Conservation (phyloP, 2,888 invertebrate genomes). For the Theretra japonica region DNA sequence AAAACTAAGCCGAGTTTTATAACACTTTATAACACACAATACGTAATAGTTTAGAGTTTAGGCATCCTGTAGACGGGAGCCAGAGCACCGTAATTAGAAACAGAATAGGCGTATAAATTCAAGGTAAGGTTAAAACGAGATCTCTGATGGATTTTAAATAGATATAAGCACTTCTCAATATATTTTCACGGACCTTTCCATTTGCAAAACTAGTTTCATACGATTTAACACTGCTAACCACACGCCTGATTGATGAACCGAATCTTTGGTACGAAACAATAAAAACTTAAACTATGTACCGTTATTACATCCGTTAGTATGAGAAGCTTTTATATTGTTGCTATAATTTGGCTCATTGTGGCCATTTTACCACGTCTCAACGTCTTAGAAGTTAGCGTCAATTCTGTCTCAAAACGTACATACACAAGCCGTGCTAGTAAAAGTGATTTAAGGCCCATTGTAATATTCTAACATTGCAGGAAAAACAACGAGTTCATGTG, state of each 20-base stretch:
- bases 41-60: constrained; percentile 20
- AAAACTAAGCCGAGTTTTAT: constrained; percentile 12
- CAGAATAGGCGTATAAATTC: constrained; percentile 24
- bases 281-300: constrained; percentile 28
- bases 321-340: constrained; percentile 16
- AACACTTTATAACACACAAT: constrained; percentile 18
- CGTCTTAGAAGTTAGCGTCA: neutral
- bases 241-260: constrained; percentile 33
- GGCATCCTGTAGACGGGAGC: constrained; percentile 23
- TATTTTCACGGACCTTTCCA: constrained; percentile 45
- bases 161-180: constrained; percentile 36
- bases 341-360: neutral
- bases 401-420: neutral
- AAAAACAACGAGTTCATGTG: too few species aligned
- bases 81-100: constrained; percentile 25
- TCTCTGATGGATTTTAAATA: constrained; percentile 32
- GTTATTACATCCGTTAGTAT: constrained; percentile 26
- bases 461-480: too few species aligned
- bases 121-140: constrained; percentile 32
- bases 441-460: too few species aligned
- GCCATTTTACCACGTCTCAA: neutral
- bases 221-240: constrained; percentile 35
- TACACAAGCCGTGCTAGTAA: neutral
- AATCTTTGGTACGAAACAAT: constrained; percentile 23
- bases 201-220: constrained; percentile 41